Evolutionary conservation across 2,888 invertebrate species (phyloP).

Genomic region (Panorpa germanica): DNA sequence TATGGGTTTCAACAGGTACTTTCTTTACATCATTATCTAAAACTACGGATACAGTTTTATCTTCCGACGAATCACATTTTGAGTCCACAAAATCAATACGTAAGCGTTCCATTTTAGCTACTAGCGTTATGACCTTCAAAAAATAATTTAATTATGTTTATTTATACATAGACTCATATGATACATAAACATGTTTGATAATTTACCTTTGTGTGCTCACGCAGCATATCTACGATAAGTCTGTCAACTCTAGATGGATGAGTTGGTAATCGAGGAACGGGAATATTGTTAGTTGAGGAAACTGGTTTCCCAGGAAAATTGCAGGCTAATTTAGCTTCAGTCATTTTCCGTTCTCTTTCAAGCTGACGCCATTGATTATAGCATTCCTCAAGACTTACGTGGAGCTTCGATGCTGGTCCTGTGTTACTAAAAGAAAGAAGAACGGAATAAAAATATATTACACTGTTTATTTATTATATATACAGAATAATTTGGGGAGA

Average conservation of each 20-base stretch:
- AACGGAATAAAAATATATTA: too few relatives aligned
- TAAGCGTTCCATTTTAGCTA: too few relatives aligned
- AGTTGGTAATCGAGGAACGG: constrained; percentile 55
- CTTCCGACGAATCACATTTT: too few relatives aligned
- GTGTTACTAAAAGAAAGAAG: constrained; percentile 25
- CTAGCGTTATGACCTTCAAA: too few relatives aligned
- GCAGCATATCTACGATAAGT: constrained; percentile 57
- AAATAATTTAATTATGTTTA: too few relatives aligned
- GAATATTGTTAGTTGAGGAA: constrained; percentile 54
- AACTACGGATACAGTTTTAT: too few relatives aligned
- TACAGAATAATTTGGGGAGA: too few relatives aligned
- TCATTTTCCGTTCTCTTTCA: constrained; percentile 63
- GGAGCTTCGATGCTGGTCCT: constrained; percentile 40
- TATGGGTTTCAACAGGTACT: too few relatives aligned
- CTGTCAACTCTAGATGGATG: constrained; percentile 61
- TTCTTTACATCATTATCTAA: too few relatives aligned
- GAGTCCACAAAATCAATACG: too few relatives aligned
- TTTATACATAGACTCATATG: background rate
- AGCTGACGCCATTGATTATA: constrained; percentile 63
- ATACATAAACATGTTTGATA: constrained; percentile 1
- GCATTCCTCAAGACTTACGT: constrained; percentile 53
- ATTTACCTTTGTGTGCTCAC: constrained; percentile 54
- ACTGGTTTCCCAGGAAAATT: constrained; percentile 63
- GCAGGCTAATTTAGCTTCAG: constrained; percentile 55
- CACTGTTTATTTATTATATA: too few relatives aligned